phyloP scores from a whole-genome alignment of 2,888 invertebrate genomes.

The Agrilus biguttatus region DNA sequence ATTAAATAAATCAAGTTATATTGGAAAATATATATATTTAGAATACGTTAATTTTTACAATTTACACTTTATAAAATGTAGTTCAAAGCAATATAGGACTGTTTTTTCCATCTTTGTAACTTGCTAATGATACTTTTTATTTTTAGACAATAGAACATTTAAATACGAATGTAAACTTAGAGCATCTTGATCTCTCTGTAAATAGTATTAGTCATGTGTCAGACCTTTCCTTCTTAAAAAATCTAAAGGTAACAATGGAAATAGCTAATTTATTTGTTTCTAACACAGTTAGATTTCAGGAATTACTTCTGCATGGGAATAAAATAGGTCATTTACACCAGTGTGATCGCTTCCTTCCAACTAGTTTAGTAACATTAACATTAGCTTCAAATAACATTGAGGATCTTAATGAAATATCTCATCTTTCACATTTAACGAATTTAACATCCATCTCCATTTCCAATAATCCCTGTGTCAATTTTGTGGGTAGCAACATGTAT shows the following conservation, averaged over 20 bases:
- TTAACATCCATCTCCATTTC: conserved; percentile 71
- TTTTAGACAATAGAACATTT: conserved; percentile 73
- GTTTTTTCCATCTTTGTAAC: not conserved
- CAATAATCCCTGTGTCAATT: conserved; percentile 75
- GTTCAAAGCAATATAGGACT: too few relatives aligned
- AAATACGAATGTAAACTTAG: conserved; percentile 64
- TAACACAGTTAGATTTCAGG: conserved; percentile 36
- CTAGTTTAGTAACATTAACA: conserved; percentile 57
- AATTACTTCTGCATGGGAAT: conserved; percentile 74
- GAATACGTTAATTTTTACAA: not conserved
- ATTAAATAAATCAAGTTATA: too few relatives aligned
- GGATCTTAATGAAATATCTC: conserved; percentile 76
- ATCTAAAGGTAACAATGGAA: conserved; percentile 58
- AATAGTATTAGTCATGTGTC: conserved; percentile 75
- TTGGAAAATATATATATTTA: not conserved
- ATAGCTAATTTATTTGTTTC: conserved; percentile 2
- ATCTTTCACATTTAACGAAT: conserved; percentile 58
- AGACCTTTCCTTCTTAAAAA: conserved; percentile 70
- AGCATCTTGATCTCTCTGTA: conserved; percentile 76
- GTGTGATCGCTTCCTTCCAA: conserved; percentile 70
- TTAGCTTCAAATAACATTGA: conserved; percentile 70
- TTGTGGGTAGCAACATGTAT: conserved; percentile 67
- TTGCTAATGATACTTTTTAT: conserved; percentile 5
- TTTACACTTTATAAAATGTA: too few relatives aligned
- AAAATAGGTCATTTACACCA: conserved; percentile 67